A percentile compares a stretch with the other conserved stretches of the same genome.
These are phyloP conservation scores for Uria aalge DNA, from an alignment of 2,113 vertebrate species.

Conservation along the genomic window DNA sequence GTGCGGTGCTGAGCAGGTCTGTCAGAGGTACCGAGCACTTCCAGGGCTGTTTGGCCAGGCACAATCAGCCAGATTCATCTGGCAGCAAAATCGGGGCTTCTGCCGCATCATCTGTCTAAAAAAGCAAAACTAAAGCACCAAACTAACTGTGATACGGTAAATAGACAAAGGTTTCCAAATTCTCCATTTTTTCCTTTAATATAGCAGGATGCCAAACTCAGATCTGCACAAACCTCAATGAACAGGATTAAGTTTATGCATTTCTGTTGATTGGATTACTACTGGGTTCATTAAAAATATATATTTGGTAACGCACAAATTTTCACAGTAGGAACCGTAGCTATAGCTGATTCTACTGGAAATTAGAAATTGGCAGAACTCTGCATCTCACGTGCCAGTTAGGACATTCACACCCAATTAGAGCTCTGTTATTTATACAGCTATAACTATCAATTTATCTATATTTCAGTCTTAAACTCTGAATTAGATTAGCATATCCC, in stretches of 20 bases:
- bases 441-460: constrained; percentile 7
- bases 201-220: not conserved
- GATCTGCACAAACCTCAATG: not conserved
- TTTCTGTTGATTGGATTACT: not conserved
- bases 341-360: not conserved
- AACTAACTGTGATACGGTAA: not conserved
- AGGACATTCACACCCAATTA: not conserved
- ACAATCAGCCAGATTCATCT: not conserved
- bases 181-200: not conserved
- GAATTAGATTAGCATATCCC: constrained; percentile 12
- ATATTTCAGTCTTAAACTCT: not conserved
- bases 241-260: not conserved
- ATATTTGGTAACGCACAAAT: not conserved
- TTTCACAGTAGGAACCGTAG: not conserved
- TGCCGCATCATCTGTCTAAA: not conserved
- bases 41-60: not conserved
- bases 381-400: not conserved
- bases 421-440: not conserved
- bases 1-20: not conserved
- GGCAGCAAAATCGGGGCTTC: not conserved
- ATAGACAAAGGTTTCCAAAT: not conserved
- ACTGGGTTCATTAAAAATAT: not conserved
- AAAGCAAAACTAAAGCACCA: not conserved
- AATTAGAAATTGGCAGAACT: not conserved
- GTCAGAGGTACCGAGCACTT: not conserved